Base-by-base conservation (phyloP, 2,797 vertebrate genomes). In the Geotrypetes seraphini region DNA sequence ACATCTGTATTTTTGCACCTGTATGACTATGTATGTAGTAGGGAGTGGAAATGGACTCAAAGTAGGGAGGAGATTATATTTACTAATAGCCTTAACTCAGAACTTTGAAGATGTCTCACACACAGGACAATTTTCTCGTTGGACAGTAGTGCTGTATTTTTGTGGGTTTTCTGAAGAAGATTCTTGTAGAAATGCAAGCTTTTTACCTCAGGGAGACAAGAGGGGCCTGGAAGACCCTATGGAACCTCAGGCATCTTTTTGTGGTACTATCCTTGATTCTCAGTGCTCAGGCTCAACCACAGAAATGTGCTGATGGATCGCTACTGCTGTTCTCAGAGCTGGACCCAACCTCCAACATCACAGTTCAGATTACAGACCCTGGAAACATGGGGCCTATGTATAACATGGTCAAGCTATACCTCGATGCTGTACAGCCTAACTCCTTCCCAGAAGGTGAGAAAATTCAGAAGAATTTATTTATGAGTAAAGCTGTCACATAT, bases 401-500 rank as follows among this genome's bases (percentile, higher is more conserved):
- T 0, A 5, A 51, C 10, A 50, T 77, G 2, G 71, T 75, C 25
- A 63, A 43, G 2, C 20, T 30, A 25, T 81, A 72, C 53, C 66
- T 85, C 19, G 66, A 73, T 1, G 33, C 65, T 8, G 71, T 85
- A 22, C 79, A 84, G 53, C 78, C 61, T n/a, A 81, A 85, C 29
- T 50, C 69, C 3, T 71, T 84, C 31, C 81, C 81, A 12, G 47
- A 71, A 21, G 83, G 82, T 85, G 57, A 70, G 76, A 6, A n/a
- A 27, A 11, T 8, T 12, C 3, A 14, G 7, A 12, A 21, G 11
- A 19, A 1, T 18, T 10, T 12, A 2, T 7, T 24, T 23, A 23
- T 23, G 13, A 23, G 23, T n/a, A 7, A 23, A 23, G 12, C n/a
- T 22, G 12, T 4, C 12, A 5, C 7, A 12, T 13, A 12, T 14